phyloP scores from a whole-genome alignment of 2,888 invertebrate genomes.

The Volucella zonaria region DNA sequence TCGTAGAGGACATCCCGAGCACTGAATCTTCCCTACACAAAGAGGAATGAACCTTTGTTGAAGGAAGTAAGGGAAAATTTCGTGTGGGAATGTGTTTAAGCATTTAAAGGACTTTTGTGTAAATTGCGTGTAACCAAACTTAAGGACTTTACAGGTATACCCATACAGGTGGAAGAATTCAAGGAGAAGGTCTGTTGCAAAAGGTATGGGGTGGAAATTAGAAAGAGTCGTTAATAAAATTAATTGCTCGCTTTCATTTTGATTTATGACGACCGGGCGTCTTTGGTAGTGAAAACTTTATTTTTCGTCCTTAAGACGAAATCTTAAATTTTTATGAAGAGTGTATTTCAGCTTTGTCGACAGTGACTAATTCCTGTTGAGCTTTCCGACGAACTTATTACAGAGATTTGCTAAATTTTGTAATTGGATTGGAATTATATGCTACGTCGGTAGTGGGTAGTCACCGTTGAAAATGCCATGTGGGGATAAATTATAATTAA shows the following conservation, averaged over 20 bases:
- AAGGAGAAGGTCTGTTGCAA: too few species aligned
- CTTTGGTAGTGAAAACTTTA: conserved; percentile 16
- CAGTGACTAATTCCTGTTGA: conserved; percentile 42
- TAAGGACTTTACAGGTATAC: background rate
- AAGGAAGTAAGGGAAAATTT: background rate
- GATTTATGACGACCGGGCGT: conserved; percentile 39
- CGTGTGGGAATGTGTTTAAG: conserved; percentile 13
- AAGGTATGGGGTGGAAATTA: background rate
- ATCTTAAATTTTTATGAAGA: background rate
- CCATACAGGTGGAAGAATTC: too few species aligned
- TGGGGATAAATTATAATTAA: conserved; percentile 15
- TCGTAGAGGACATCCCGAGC: too few species aligned
- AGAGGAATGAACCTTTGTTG: conserved; percentile 3
- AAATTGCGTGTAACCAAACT: conserved; percentile 23
- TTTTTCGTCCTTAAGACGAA: background rate
- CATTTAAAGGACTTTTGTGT: conserved; percentile 10
- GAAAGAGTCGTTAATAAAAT: conserved; percentile 42
- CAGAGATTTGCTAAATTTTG: conserved; percentile 13
- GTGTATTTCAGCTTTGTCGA: background rate
- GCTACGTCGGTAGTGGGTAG: background rate
- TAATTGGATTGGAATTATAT: conserved; percentile 36
- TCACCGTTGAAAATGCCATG: too few species aligned
- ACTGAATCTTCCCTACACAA: background rate
- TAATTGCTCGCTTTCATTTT: conserved; percentile 48
- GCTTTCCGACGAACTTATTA: background rate